Evolutionary conservation across 2,797 vertebrate species (phyloP), one percentile per base, ranked within the genome.

Genomic region (Lithobates sylvaticus): DNA sequence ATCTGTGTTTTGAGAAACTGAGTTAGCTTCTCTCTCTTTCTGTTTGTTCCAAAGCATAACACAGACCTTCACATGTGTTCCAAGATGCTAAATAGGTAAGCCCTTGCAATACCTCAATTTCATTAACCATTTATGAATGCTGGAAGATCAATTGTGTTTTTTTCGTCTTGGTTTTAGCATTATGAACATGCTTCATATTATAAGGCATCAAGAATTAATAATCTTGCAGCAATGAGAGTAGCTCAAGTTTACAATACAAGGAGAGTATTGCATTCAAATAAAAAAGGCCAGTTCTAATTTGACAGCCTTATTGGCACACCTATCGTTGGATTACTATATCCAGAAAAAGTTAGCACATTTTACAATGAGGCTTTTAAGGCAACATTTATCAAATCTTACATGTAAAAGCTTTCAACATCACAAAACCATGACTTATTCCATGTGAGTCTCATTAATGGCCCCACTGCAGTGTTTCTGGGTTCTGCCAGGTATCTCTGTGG

Each of bases 401-500:
- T n/a, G 54, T 54, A 1, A 26, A 32, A 54, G 12, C 10, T 13
- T 58, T 36, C 42, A 23, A 16, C 29, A 36, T 71, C 1, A 15
- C 23, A 67, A 36, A 78, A 10, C 65, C 10, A 47, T 71, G 29
- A 36, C 34, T 58, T n/a, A 36, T 32, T 58, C 21, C 78, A 71
- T 29, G 29, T 80, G 44, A 80, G 34, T 70, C 47, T 71, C 47
- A 81, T 71, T 69, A 50, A 32, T 80, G 65, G 18, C 18, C 21
- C 18, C 44, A 39, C 58, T 36, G 29, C 23, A 15, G 21, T 39
- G 9, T 71, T 47, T 71, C 36, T 65, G 6, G 26, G 26, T 42
- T 15, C 81, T 76, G 27, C 44, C 68, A 73, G 36, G 39, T 65
- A 39, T 50, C 58, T 39, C 18, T 27, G 58, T 42, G 58, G 70